These are phyloP conservation scores for Bolborhynchus lineola DNA, from an alignment of 2,113 vertebrate species.

Conservation along the genomic window DNA sequence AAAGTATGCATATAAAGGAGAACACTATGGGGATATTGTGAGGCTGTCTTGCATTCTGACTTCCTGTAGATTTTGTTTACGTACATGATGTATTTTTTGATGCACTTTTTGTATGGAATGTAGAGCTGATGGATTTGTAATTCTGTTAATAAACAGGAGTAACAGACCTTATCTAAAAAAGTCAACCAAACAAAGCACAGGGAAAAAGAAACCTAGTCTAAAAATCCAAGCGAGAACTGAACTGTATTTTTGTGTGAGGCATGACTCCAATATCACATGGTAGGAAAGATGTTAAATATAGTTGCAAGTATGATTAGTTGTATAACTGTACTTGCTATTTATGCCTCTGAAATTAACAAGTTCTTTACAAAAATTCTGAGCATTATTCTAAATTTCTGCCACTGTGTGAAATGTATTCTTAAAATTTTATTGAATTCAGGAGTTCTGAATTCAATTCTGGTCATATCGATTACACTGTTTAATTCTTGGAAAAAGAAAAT, in stretches of 20 bases:
- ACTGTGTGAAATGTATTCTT: not conserved
- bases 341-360: constrained; percentile 1
- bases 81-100: not conserved
- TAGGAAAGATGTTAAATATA: constrained; percentile 46
- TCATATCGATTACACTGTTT: not conserved
- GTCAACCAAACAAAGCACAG: not conserved
- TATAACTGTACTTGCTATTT: constrained; percentile 40
- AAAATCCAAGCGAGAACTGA: not conserved
- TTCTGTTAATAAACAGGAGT: not conserved
- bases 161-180: not conserved
- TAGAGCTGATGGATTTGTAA: not conserved
- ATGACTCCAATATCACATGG: not conserved
- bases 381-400: constrained; percentile 3
- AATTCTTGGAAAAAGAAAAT: not conserved
- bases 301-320: constrained; percentile 20
- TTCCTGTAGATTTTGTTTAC: not conserved
- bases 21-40: not conserved
- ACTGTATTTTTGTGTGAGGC: not conserved
- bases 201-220: not conserved
- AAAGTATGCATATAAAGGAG: not conserved
- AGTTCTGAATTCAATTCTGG: not conserved
- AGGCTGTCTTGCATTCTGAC: not conserved
- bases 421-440: not conserved
- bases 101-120: not conserved
- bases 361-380: not conserved